phyloP scores from a whole-genome alignment of 2,113 vertebrate genomes.

The Python bivittatus region DNA sequence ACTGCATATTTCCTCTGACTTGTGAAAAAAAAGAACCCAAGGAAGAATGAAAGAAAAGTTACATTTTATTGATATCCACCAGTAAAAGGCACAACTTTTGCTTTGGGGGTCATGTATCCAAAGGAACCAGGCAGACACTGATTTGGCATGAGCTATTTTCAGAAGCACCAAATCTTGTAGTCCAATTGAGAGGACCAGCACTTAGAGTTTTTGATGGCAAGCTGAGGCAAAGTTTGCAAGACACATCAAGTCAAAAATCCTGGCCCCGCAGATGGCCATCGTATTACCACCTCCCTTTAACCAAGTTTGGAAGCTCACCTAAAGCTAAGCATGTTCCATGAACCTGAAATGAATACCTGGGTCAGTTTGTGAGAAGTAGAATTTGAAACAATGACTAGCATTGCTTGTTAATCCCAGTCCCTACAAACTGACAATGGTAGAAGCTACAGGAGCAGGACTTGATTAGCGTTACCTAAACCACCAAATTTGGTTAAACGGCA shows the following conservation, averaged over 20 bases:
- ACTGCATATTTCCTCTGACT: not conserved
- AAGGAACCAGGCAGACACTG: not conserved
- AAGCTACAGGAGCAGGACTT: not conserved
- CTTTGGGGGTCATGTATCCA: not conserved
- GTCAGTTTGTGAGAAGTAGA: not conserved
- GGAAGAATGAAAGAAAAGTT: not conserved
- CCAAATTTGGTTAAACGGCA: not conserved
- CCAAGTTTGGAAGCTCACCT: not conserved
- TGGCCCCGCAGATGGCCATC: not conserved
- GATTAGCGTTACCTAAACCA: not conserved
- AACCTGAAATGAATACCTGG: not conserved
- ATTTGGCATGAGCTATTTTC: not conserved
- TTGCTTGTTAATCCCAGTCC: not conserved
- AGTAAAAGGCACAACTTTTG: not conserved
- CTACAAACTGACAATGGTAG: not conserved
- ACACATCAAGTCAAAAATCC: not conserved
- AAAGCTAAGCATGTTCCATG: not conserved
- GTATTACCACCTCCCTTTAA: not conserved
- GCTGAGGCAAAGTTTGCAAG: not conserved
- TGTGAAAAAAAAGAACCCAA: not conserved
- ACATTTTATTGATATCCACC: not conserved
- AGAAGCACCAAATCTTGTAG: not conserved
- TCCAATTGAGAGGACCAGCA: not conserved
- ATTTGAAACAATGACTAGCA: not conserved
- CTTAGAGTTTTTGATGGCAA: not conserved